Evolutionary conservation across 2,113 vertebrate genomes (phyloP).

Genomic region (Leucosticte australis): DNA sequence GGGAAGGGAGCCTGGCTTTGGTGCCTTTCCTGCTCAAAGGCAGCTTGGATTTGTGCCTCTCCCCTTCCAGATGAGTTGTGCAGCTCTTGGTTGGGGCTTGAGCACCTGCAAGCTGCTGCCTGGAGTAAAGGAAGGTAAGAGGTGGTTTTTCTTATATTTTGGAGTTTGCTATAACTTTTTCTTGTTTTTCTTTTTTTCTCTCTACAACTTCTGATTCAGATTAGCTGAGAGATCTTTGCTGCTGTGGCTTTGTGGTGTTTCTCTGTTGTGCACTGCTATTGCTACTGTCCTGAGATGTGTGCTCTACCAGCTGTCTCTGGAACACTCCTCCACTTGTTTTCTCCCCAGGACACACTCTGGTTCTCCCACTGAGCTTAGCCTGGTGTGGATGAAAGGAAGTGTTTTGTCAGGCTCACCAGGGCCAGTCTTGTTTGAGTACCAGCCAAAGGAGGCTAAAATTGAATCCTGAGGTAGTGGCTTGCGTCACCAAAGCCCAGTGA

Average conservation of each 20-base stretch:
- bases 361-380: not conserved
- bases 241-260: not conserved
- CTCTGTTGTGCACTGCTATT: not conserved
- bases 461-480: not conserved
- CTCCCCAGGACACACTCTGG: not conserved
- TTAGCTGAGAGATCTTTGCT: not conserved
- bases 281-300: not conserved
- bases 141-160: not conserved
- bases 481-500: not conserved
- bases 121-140: not conserved
- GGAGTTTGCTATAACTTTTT: not conserved
- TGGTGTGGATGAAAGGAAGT: not conserved
- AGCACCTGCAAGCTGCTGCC: not conserved
- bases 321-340: not conserved
- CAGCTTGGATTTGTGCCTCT: not conserved
- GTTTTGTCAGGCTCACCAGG: not conserved
- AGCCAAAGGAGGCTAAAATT: not conserved
- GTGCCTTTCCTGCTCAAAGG: not conserved
- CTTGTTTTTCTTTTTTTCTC: not conserved
- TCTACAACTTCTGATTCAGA: not conserved
- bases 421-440: not conserved
- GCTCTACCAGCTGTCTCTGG: not conserved
- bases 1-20: not conserved
- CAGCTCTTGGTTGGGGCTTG: not conserved
- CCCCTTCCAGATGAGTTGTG: not conserved